Conservation (phyloP, 1,140 invertebrate species). For the Caerostris darwini region DNA sequence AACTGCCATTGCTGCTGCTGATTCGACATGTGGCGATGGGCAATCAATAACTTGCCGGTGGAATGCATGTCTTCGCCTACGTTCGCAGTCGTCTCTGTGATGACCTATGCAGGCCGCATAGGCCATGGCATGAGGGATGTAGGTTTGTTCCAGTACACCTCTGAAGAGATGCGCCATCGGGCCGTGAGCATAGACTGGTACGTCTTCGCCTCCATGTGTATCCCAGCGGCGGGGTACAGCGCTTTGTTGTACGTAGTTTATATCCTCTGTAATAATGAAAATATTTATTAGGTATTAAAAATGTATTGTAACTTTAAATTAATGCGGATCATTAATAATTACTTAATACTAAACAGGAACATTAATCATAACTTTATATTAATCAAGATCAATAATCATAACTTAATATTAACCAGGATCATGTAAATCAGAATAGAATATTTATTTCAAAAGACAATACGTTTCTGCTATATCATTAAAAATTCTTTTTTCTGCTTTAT, state of each 20-base stretch:
- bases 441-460: too few species aligned
- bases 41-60: slow-evolving; percentile 62
- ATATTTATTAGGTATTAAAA: too few species aligned
- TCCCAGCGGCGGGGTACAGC: slow-evolving; percentile 75
- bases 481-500: too few species aligned
- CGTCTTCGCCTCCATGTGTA: slow-evolving; percentile 91
- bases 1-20: background rate
- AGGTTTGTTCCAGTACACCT: slow-evolving; percentile 94
- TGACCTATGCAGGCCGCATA: slow-evolving; percentile 82
- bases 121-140: slow-evolving; percentile 92
- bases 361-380: too few species aligned
- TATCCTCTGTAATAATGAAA: slow-evolving; percentile 54
- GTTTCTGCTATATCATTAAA: too few species aligned
- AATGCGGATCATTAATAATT: too few species aligned
- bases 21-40: slow-evolving; percentile 58
- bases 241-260: slow-evolving; percentile 73
- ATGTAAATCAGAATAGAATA: too few species aligned
- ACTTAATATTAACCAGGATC: too few species aligned
- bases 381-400: too few species aligned
- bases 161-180: slow-evolving; percentile 94
- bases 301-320: too few species aligned
- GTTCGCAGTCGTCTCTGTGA: slow-evolving; percentile 73
- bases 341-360: too few species aligned
- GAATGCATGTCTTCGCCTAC: slow-evolving; percentile 3
- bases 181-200: slow-evolving; percentile 85